These are phyloP conservation scores for Drosophila lacteicornis DNA, from an alignment of 1,140 invertebrate species.

Conservation along the genomic window DNA sequence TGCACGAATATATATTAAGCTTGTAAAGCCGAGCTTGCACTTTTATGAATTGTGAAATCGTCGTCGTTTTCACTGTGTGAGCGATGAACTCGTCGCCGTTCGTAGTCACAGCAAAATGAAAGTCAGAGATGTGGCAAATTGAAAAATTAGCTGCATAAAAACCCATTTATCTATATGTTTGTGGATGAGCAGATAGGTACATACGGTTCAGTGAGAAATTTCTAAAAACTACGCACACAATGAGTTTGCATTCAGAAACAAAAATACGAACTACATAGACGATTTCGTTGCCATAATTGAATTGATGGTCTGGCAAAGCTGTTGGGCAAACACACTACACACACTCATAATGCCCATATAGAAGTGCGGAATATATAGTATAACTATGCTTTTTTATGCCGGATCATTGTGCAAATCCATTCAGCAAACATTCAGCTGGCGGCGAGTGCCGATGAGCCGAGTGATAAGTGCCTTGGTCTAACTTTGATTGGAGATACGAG, in stretches of 20 bases:
- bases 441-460: conserved; percentile 39
- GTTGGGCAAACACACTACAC: conserved; percentile 49
- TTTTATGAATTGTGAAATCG: conserved; percentile 78
- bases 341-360: conserved; percentile 16
- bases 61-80: conserved; percentile 43
- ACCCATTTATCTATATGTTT: conserved; percentile 10
- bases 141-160: conserved; percentile 64
- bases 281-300: conserved; percentile 61
- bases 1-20: conserved; percentile 22
- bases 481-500: conserved; percentile 39
- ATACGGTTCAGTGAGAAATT: conserved; percentile 52
- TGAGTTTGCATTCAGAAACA: conserved; percentile 53
- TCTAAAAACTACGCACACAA: conserved; percentile 68
- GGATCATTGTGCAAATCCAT: conserved; percentile 58
- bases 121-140: conserved; percentile 70
- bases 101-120: conserved; percentile 59
- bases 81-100: conserved; percentile 49
- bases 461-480: conserved; percentile 41
- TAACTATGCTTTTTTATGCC: conserved; percentile 24
- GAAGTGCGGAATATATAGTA: conserved; percentile 16
- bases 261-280: conserved; percentile 31
- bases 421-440: conserved; percentile 58
- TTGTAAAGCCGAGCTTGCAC: conserved; percentile 56
- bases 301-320: conserved; percentile 74
- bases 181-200: background rate